Percentiles rank a stretch among this genome's conserved stretches.
phyloP scores from a whole-genome alignment of 53 echinoderm and acorn worm species.

The Crossaster papposus region DNA sequence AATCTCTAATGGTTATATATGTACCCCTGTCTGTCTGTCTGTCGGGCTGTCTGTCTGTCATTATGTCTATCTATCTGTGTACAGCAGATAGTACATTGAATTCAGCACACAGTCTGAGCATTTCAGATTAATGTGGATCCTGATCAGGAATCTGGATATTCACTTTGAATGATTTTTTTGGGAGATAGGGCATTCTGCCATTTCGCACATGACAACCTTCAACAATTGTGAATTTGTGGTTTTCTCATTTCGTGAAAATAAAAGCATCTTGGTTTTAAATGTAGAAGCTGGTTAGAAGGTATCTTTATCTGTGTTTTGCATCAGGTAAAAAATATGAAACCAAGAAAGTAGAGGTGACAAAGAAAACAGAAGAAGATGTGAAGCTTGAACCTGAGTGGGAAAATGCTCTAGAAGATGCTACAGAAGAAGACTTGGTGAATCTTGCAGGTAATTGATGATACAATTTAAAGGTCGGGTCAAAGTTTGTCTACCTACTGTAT shows the following conservation, averaged over 20 bases:
- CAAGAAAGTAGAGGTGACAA: conserved; percentile 61
- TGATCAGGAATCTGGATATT: too few species aligned
- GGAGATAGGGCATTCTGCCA: too few species aligned
- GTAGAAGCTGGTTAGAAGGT: not conserved
- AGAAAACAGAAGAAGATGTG: conserved; percentile 67
- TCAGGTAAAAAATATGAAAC: conserved; percentile 87
- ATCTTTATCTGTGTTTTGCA: not conserved
- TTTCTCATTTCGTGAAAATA: not conserved
- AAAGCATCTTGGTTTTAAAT: not conserved
- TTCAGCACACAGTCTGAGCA: too few species aligned
- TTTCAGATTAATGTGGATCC: too few species aligned
- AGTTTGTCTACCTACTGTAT: not conserved
- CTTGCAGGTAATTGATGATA: conserved; percentile 87
- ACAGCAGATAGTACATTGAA: too few species aligned
- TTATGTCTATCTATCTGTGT: too few species aligned
- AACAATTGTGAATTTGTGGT: not conserved
- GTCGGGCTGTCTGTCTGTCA: too few species aligned
- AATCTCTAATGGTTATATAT: too few species aligned
- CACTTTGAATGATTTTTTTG: too few species aligned
- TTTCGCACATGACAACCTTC: too few species aligned
- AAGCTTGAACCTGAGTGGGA: conserved; percentile 87
- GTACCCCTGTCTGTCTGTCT: too few species aligned
- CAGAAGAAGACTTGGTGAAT: conserved; percentile 94
- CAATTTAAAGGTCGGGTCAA: not conserved
- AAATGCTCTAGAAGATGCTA: conserved; percentile 75